Evolutionary conservation across 2,888 invertebrate genomes (phyloP).

Genomic region (Sinohyriopsis cumingii): DNA sequence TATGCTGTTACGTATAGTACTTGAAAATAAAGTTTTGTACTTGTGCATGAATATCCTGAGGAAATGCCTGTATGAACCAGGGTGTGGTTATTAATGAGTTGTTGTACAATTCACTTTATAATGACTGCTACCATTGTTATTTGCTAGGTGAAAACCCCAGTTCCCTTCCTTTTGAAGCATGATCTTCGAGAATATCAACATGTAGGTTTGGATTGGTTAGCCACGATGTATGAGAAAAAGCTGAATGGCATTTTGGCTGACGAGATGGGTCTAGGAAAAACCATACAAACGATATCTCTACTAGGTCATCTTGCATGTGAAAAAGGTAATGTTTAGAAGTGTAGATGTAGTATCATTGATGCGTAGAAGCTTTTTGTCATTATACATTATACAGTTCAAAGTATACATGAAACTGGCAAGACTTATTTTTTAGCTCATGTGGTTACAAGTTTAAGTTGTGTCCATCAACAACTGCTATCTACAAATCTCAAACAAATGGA

Average conservation of each 20-base stretch:
- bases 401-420: no score
- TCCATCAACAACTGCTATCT: no score
- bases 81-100: neutral
- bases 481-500: no score
- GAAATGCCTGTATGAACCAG: neutral
- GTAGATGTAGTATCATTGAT: no score
- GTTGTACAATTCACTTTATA: no score
- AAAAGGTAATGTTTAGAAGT: constrained; percentile 48
- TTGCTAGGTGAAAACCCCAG: constrained; percentile 87
- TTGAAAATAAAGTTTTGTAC: no score
- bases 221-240: constrained; percentile 82
- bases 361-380: no score
- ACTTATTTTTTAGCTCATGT: no score
- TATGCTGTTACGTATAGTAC: no score
- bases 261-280: constrained; percentile 99
- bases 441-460: no score
- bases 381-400: no score
- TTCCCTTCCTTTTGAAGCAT: constrained; percentile 94
- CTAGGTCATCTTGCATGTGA: constrained; percentile 86
- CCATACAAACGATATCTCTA: constrained; percentile 95
- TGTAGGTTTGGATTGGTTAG: constrained; percentile 98
- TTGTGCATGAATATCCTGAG: no score
- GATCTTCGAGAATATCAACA: constrained; percentile 96
- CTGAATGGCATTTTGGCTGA: constrained; percentile 98
- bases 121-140: neutral